phyloP scores from a whole-genome alignment of 2,888 invertebrate species.

The Cephus rjabovi region DNA sequence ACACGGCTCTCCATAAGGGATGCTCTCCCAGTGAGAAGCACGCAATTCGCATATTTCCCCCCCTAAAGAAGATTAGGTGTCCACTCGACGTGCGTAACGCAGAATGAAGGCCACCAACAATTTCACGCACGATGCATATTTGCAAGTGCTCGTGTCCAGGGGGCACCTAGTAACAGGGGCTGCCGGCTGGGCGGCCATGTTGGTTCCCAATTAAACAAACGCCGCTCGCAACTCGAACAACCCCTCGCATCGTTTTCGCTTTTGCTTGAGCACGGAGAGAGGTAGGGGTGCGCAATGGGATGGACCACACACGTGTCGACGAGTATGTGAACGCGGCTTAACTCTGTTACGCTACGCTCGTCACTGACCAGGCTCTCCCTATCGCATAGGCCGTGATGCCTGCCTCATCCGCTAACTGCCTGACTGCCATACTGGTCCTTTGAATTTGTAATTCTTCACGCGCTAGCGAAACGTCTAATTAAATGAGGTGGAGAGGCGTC shows the following conservation, averaged over 20 bases:
- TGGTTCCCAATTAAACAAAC: constrained; percentile 62
- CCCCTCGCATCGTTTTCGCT: constrained; percentile 42
- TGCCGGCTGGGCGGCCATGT: constrained; percentile 41
- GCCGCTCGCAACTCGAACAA: constrained; percentile 49
- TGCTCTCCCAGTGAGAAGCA: too few species aligned
- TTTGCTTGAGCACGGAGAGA: constrained; percentile 24
- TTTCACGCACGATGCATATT: constrained; percentile 1
- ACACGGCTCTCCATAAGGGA: too few species aligned
- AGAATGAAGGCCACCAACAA: background rate
- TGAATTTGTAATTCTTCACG: constrained; percentile 20
- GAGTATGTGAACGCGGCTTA: constrained; percentile 40
- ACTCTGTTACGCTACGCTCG: constrained; percentile 21
- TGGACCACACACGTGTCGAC: constrained; percentile 47
- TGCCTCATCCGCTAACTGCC: background rate
- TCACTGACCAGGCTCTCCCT: constrained; percentile 5
- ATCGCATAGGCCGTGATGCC: background rate
- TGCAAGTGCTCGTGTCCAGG: constrained; percentile 2
- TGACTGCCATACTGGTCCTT: background rate
- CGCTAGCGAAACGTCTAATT: constrained; percentile 17
- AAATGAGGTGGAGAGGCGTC: background rate
- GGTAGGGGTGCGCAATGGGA: constrained; percentile 14
- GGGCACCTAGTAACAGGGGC: too few species aligned
- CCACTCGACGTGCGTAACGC: background rate
- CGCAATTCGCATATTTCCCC: background rate
- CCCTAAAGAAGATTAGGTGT: background rate